Conservation (phyloP, 2,888 invertebrate genomes). For the Cataglyphis livida region DNA sequence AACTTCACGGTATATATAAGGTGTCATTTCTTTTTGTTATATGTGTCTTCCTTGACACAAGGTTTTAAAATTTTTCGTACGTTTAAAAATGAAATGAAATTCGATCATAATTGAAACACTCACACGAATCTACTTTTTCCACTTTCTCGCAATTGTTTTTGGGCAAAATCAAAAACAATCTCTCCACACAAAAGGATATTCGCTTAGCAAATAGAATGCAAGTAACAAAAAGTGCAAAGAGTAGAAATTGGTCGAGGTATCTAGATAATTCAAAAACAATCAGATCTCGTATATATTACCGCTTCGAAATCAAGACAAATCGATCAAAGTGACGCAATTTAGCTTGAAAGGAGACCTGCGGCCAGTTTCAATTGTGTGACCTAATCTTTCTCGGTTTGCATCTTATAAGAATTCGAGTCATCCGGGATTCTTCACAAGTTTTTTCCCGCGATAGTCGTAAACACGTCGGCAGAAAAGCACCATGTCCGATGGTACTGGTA, state of each 20-base stretch:
- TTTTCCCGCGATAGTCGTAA: conserved; percentile 97
- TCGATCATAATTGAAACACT: conserved; percentile 6
- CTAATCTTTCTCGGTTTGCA: conserved; percentile 80
- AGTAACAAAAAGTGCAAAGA: not conserved
- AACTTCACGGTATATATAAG: not conserved
- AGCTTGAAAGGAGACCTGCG: conserved; percentile 79
- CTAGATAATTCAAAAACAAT: conserved; percentile 11
- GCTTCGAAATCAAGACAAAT: conserved; percentile 64
- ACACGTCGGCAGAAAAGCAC: conserved; percentile 98
- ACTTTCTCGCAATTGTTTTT: conserved; percentile 3
- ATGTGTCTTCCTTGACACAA: not conserved
- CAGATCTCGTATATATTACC: conserved; percentile 8
- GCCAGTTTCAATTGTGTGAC: conserved; percentile 78
- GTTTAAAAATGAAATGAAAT: conserved; percentile 14
- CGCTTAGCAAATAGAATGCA: not conserved
- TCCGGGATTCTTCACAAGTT: conserved; percentile 85
- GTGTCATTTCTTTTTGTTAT: not conserved
- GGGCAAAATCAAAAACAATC: not conserved
- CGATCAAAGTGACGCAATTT: conserved; percentile 62
- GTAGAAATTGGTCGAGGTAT: not conserved
- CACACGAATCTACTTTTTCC: not conserved
- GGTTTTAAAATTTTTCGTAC: conserved; percentile 3
- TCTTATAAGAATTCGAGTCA: conserved; percentile 83
- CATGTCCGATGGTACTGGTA: conserved; percentile 91
- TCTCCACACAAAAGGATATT: not conserved